Evolutionary conservation across 2,113 vertebrate species (phyloP).

Genomic region (Alligator mississippiensis): DNA sequence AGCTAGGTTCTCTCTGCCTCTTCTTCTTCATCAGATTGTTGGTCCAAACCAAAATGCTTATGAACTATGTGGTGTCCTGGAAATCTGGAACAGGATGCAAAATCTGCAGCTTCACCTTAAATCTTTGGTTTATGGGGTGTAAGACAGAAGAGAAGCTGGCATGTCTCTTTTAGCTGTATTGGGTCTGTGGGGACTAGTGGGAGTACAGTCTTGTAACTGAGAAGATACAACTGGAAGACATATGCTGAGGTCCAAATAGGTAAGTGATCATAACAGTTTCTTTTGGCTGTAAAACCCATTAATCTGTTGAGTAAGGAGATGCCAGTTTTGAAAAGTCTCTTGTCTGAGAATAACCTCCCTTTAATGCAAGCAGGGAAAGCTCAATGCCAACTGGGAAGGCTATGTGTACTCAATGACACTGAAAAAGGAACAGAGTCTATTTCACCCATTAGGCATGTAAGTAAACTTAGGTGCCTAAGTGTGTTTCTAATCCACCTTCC

Average conservation of each 20-base stretch:
- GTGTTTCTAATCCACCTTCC: no score
- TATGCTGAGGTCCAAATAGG: background rate
- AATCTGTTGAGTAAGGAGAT: background rate
- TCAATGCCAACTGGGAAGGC: background rate
- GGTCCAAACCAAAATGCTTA: background rate
- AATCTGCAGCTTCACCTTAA: background rate
- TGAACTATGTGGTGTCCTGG: background rate
- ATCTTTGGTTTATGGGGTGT: background rate
- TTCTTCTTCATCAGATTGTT: background rate
- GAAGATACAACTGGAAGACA: background rate
- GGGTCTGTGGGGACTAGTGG: background rate
- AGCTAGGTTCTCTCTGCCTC: background rate
- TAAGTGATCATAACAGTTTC: background rate
- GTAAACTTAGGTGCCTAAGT: no score
- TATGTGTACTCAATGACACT: background rate
- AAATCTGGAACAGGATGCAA: background rate
- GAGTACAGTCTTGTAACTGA: background rate
- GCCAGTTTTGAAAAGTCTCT: background rate
- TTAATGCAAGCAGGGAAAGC: background rate
- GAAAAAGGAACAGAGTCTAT: background rate
- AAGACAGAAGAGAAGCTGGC: background rate
- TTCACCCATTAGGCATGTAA: no score
- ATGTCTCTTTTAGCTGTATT: background rate
- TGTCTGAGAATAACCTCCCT: background rate
- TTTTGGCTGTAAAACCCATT: conserved; percentile 5